A percentile compares a stretch with the other conserved stretches of the same genome.
Conservation (phyloP, 1,140 invertebrate genomes). For the Physella acuta region DNA sequence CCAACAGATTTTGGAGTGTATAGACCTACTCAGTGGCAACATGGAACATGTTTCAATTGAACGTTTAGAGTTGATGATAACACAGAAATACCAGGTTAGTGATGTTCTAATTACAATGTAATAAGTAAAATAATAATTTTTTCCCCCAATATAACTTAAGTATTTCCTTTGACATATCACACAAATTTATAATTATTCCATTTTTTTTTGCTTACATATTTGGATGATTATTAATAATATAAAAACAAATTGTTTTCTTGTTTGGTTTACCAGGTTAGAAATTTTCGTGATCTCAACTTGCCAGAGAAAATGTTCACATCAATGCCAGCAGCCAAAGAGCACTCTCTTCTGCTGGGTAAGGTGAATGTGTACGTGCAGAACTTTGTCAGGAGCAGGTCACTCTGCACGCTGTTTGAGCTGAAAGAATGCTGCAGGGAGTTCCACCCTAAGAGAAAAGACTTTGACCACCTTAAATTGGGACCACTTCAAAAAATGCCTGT, state of each 20-base stretch:
- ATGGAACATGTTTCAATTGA: constrained; percentile 42
- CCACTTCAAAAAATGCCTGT: constrained; percentile 50
- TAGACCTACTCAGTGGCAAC: constrained; percentile 44
- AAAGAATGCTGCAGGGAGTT: constrained; percentile 41
- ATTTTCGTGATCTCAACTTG: constrained; percentile 6
- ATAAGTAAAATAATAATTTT: background rate
- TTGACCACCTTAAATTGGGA: constrained; percentile 47
- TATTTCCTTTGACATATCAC: background rate
- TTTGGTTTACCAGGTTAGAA: background rate
- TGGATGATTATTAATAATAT: background rate
- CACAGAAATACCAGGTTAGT: constrained; percentile 33
- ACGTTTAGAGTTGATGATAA: constrained; percentile 39
- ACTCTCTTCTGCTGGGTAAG: constrained; percentile 38
- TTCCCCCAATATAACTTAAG: background rate
- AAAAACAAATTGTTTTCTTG: background rate
- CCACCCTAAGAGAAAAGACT: constrained; percentile 37
- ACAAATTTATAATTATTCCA: background rate
- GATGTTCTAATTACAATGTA: background rate
- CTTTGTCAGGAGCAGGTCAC: constrained; percentile 43
- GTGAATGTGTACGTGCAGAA: constrained; percentile 52
- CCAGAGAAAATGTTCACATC: constrained; percentile 29
- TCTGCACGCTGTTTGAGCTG: constrained; percentile 53
- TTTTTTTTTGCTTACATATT: background rate
- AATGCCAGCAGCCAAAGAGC: constrained; percentile 39
- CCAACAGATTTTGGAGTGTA: constrained; percentile 41